Evolutionary conservation across 2,888 invertebrate species (phyloP).

Genomic region (Stenoptilia bipunctidactyla): DNA sequence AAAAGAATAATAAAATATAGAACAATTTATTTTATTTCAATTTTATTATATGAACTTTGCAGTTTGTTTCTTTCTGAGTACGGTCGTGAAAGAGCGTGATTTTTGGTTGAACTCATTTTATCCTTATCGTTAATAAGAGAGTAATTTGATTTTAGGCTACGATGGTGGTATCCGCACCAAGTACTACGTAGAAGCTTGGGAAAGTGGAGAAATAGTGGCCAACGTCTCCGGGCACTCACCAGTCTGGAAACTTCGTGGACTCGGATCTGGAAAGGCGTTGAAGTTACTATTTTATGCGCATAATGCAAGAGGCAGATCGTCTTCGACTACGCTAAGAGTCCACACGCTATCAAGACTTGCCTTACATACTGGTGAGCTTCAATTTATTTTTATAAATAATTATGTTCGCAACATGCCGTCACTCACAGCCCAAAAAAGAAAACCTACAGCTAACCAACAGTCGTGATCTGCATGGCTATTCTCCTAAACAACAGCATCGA

Average conservation of each 20-base stretch:
- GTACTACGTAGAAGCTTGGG: slow-evolving; percentile 80
- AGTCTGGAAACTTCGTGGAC: slow-evolving; percentile 80
- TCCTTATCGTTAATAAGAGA: too few relatives aligned
- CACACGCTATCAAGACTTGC: slow-evolving; percentile 48
- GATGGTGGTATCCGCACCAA: slow-evolving; percentile 83
- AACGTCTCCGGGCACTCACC: slow-evolving; percentile 81
- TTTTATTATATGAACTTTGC: too few relatives aligned
- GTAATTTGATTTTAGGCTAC: slow-evolving; percentile 73
- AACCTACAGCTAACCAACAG: too few relatives aligned
- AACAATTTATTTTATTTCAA: too few relatives aligned
- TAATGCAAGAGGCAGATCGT: slow-evolving; percentile 87
- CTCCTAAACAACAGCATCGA: too few relatives aligned
- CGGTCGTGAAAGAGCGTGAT: too few relatives aligned
- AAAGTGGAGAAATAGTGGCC: slow-evolving; percentile 71
- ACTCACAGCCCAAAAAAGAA: too few relatives aligned
- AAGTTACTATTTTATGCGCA: slow-evolving; percentile 85
- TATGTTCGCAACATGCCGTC: too few relatives aligned
- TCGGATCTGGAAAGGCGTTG: slow-evolving; percentile 83
- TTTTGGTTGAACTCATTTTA: too few relatives aligned
- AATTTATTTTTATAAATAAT: not conserved
- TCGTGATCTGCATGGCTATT: too few relatives aligned
- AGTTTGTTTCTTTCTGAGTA: too few relatives aligned
- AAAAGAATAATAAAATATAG: too few relatives aligned
- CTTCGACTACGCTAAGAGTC: slow-evolving; percentile 63
- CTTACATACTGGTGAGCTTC: slow-evolving; percentile 42